A percentile compares a stretch with the other conserved stretches of the same genome.
Conservation (phyloP, 2,888 invertebrate species). For the Taenaris catops region DNA sequence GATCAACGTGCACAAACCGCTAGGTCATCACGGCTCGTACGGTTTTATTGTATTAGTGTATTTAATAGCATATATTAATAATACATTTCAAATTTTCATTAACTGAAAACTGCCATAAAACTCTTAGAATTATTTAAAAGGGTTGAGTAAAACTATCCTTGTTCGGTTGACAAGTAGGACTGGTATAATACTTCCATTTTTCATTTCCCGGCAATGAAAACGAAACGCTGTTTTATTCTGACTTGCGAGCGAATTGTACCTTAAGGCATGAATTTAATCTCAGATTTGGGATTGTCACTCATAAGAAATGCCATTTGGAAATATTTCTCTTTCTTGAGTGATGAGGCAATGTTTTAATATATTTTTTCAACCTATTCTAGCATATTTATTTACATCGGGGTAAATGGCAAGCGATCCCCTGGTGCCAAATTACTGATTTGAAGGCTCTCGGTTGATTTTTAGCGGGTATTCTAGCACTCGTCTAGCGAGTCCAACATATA, state of each 20-base stretch:
- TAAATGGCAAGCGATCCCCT: no score
- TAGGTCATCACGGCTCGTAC: no score
- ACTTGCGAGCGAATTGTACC: constrained; percentile 70
- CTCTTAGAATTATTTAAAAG: constrained; percentile 29
- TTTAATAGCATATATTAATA: no score
- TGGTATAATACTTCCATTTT: constrained; percentile 68
- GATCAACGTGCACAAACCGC: no score
- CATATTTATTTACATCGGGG: no score
- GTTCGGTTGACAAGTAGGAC: constrained; percentile 55
- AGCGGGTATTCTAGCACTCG: no score
- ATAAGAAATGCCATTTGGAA: constrained; percentile 58
- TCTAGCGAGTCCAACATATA: no score
- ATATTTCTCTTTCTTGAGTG: constrained; percentile 23
- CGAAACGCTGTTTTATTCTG: constrained; percentile 57
- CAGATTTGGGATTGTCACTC: constrained; percentile 64
- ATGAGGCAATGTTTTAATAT: not conserved
- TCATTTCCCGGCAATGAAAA: constrained; percentile 61
- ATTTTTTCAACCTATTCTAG: not conserved
- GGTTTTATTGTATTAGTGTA: no score
- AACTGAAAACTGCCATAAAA: constrained; percentile 19
- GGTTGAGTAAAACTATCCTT: constrained; percentile 38
- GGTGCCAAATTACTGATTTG: no score
- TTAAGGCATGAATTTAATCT: constrained; percentile 77
- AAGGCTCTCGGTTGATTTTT: no score
- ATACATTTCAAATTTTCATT: no score